A percentile compares a stretch with the other conserved stretches of the same genome.
Conservation (phyloP, 2,113 vertebrate species). For the Apodemus speciosus region DNA sequence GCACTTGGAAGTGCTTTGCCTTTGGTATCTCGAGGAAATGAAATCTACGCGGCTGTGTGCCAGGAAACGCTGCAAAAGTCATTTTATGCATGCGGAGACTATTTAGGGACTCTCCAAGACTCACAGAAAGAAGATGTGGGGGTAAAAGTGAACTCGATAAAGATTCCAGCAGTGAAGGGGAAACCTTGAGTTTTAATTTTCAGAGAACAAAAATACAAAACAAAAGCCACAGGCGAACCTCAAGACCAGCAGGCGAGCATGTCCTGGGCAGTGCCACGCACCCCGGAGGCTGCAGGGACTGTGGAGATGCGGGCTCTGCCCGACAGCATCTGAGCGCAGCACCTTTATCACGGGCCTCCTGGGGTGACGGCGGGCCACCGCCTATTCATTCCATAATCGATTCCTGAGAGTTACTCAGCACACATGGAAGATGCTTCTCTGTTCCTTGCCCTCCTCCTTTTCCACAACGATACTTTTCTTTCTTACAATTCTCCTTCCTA, state of each 20-base stretch:
- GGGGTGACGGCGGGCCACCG: neutral
- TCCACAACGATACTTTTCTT: neutral
- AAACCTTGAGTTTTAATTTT: conserved; percentile 38
- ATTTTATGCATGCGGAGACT: neutral
- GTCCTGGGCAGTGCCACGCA: neutral
- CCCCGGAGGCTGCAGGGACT: neutral
- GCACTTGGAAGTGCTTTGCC: conserved; percentile 53
- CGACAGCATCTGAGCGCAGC: neutral
- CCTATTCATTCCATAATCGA: neutral
- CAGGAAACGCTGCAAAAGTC: neutral
- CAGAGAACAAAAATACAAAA: conserved; percentile 37
- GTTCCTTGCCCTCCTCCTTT: neutral
- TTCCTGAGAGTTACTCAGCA: neutral
- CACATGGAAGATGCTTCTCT: neutral
- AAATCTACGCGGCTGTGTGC: neutral
- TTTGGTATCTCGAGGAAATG: conserved; percentile 58
- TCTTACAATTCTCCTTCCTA: neutral
- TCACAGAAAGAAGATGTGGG: neutral
- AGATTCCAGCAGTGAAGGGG: neutral
- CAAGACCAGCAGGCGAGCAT: neutral
- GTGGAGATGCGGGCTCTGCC: neutral
- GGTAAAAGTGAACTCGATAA: neutral
- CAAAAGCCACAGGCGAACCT: conserved; percentile 9
- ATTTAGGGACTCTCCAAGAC: neutral
- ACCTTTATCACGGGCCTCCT: neutral